Evolutionary conservation across 2,113 vertebrate species (phyloP).

Genomic region (Tachysurus fulvidraco): DNA sequence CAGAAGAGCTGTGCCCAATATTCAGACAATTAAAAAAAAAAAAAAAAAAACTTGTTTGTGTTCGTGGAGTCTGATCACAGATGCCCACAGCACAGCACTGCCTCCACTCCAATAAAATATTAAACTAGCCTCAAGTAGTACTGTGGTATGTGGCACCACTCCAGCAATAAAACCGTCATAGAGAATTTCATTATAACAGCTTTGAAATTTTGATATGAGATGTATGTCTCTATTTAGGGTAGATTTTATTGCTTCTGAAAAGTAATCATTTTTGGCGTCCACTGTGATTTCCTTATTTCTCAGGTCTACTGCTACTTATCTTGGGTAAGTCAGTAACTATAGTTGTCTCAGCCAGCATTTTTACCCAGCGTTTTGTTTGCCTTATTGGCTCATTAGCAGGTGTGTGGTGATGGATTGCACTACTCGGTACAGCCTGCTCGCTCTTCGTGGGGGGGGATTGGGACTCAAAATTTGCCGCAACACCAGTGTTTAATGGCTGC

Average conservation of each 20-base stretch:
- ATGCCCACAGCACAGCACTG: neutral
- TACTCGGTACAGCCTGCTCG: conserved; percentile 17
- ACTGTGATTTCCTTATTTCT: neutral
- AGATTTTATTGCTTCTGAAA: conserved; percentile 6
- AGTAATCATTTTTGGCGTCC: neutral
- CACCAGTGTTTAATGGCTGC: conserved; percentile 64
- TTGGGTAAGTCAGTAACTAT: neutral
- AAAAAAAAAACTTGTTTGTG: neutral
- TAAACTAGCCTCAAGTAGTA: conserved; percentile 19
- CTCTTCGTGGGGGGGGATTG: neutral
- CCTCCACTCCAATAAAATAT: conserved; percentile 2
- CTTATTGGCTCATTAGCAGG: conserved; percentile 72
- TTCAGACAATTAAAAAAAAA: neutral
- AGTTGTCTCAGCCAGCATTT: neutral
- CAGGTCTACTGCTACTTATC: neutral
- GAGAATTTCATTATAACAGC: neutral
- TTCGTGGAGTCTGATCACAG: neutral
- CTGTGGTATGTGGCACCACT: neutral
- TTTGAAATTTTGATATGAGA: neutral
- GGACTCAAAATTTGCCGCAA: conserved; percentile 56
- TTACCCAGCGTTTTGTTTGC: conserved; percentile 48
- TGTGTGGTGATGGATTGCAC: conserved; percentile 66
- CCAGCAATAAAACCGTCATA: neutral
- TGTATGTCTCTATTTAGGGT: conserved; percentile 1
- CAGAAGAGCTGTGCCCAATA: neutral